phyloP scores from a whole-genome alignment of 2,888 invertebrate genomes.

The Orthonevra nobilis region DNA sequence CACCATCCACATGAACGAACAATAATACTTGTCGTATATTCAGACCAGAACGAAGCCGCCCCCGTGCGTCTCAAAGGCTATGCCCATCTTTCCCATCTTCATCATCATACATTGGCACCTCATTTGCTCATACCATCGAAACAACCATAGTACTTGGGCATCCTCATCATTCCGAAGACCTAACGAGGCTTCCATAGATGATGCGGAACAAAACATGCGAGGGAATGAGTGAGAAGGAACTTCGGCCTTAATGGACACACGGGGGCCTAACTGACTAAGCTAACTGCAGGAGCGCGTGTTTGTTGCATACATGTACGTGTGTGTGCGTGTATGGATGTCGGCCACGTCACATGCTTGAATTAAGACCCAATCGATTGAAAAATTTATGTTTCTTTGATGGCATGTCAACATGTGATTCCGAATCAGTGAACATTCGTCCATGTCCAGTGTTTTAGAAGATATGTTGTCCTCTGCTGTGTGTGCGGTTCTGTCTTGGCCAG shows the following conservation, averaged over 20 bases:
- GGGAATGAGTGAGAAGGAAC: not conserved
- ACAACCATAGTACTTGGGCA: conserved; percentile 28
- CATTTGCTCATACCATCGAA: conserved; percentile 57
- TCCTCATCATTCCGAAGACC: not conserved
- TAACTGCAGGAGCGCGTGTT: too few relatives aligned
- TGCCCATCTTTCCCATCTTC: not conserved
- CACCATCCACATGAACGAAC: conserved; percentile 68
- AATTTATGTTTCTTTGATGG: conserved; percentile 73
- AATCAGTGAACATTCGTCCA: conserved; percentile 57
- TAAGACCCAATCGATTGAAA: conserved; percentile 75
- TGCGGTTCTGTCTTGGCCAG: not conserved
- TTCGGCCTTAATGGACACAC: conserved; percentile 26
- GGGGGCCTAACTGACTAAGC: conserved; percentile 19
- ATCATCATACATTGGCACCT: conserved; percentile 47
- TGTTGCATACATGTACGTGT: conserved; percentile 15
- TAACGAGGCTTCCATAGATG: too few relatives aligned
- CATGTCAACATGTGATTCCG: conserved; percentile 69
- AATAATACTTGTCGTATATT: conserved; percentile 45
- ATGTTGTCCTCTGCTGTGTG: not conserved
- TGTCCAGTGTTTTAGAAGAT: conserved; percentile 43
- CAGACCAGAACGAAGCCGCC: not conserved
- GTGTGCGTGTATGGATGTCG: conserved; percentile 42
- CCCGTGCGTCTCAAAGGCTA: not conserved
- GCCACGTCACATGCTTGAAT: conserved; percentile 72
- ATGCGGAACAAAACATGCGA: not conserved